Evolutionary conservation across 2,113 vertebrate species (phyloP).

Genomic region (Isichthys henryi): DNA sequence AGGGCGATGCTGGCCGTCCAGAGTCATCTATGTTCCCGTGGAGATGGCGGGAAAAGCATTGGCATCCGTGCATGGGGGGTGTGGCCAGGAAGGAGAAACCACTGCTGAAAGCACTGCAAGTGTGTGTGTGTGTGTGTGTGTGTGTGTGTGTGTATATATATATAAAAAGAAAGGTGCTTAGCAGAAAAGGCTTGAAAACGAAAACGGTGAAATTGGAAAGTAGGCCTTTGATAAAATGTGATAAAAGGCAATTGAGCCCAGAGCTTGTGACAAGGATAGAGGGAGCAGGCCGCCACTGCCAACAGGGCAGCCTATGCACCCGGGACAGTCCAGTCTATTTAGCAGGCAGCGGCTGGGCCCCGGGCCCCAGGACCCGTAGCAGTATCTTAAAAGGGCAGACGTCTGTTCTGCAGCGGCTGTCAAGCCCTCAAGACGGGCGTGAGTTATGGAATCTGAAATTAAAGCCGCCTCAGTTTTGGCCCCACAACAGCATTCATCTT

Average conservation of each 20-base stretch:
- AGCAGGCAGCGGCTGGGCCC: slow-evolving; percentile 21
- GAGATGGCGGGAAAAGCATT: not conserved
- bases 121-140: not conserved
- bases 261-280: slow-evolving; percentile 40
- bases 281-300: not conserved
- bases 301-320: slow-evolving; percentile 21
- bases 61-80: not conserved
- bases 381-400: slow-evolving; percentile 48
- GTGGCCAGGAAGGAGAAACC: not conserved
- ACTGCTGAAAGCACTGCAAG: not conserved
- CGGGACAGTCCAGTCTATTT: slow-evolving; percentile 36
- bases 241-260: slow-evolving; percentile 40
- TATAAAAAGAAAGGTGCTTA: slow-evolving; percentile 13
- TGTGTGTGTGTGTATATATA: not conserved
- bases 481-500: slow-evolving; percentile 24
- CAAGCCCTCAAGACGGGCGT: slow-evolving; percentile 38
- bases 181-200: slow-evolving; percentile 25
- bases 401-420: slow-evolving; percentile 53
- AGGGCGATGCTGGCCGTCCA: not conserved
- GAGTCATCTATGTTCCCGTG: not conserved
- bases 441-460: slow-evolving; percentile 35
- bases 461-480: slow-evolving; percentile 32
- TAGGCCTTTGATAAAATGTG: slow-evolving; percentile 40
- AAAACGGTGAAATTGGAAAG: slow-evolving; percentile 37
- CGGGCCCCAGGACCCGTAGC: slow-evolving; percentile 17